Evolutionary conservation across 1,140 invertebrate genomes (phyloP).

Genomic region (Drosophila cardini): DNA sequence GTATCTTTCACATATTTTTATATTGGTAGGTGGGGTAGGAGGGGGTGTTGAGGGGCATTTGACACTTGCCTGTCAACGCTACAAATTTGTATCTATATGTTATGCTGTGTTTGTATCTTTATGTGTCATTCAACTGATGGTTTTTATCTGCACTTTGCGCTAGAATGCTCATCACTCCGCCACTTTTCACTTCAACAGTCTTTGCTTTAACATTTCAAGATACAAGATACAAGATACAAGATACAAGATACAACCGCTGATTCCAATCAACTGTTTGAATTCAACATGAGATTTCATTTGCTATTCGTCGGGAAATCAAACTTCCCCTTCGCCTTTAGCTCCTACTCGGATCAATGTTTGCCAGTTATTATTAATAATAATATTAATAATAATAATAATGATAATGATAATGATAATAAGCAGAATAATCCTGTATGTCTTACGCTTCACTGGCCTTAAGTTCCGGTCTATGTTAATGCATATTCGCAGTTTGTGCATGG

Average conservation of each 20-base stretch:
- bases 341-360: slow-evolving; percentile 39
- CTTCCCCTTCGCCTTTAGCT: not conserved
- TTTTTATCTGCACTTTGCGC: slow-evolving; percentile 78
- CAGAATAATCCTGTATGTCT: slow-evolving; percentile 54
- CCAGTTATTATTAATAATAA: slow-evolving; percentile 46
- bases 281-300: slow-evolving; percentile 8
- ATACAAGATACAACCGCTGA: slow-evolving; percentile 37
- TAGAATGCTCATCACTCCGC: slow-evolving; percentile 71
- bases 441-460: slow-evolving; percentile 66
- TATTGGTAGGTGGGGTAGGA: not conserved
- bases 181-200: slow-evolving; percentile 64
- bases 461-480: slow-evolving; percentile 77
- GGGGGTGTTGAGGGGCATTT: slow-evolving; percentile 41
- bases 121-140: slow-evolving; percentile 49
- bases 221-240: slow-evolving; percentile 12
- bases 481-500: slow-evolving; percentile 56
- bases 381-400: slow-evolving; percentile 48
- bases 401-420: slow-evolving; percentile 30
- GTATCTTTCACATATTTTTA: slow-evolving; percentile 44
- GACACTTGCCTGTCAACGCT: slow-evolving; percentile 62
- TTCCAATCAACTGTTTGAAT: slow-evolving; percentile 33
- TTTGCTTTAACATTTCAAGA: slow-evolving; percentile 59
- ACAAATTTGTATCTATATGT: slow-evolving; percentile 72
- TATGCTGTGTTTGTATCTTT: slow-evolving; percentile 35
- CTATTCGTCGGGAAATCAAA: not conserved